Evolutionary conservation across 2,888 invertebrate genomes (phyloP).

Genomic region (Cataglyphis cursor): DNA sequence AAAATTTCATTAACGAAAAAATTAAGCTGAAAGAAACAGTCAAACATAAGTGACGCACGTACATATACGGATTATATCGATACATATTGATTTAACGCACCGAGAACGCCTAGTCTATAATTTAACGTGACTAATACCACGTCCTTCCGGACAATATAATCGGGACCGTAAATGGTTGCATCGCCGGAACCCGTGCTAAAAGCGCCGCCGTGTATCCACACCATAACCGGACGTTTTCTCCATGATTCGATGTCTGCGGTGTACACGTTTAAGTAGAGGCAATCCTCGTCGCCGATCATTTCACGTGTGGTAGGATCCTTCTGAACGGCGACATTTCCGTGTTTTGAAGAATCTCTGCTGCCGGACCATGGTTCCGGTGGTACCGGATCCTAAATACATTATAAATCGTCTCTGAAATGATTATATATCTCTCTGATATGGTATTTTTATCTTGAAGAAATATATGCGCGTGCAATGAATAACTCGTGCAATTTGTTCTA

Average conservation of each 20-base stretch:
- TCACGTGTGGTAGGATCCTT: constrained; percentile 39
- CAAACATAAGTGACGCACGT: neutral
- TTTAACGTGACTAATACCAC: constrained; percentile 80
- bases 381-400: constrained; percentile 77
- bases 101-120: constrained; percentile 79
- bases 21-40: neutral
- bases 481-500: too few relatives aligned
- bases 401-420: neutral
- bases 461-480: neutral
- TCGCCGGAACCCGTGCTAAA: constrained; percentile 75
- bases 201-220: constrained; percentile 80
- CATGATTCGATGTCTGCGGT: constrained; percentile 43
- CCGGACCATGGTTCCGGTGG: constrained; percentile 78
- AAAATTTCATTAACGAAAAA: neutral
- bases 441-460: neutral
- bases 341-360: constrained; percentile 74
- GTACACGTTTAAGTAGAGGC: constrained; percentile 81
- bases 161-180: constrained; percentile 76
- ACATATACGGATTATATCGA: constrained; percentile 10
- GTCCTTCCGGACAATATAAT: constrained; percentile 78
- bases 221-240: constrained; percentile 74
- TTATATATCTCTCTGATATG: neutral
- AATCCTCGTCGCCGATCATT: constrained; percentile 77
- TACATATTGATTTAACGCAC: constrained; percentile 61
- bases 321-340: constrained; percentile 73